phyloP scores from a whole-genome alignment of 2,113 vertebrate species.

The Lamprologus speciosus region DNA sequence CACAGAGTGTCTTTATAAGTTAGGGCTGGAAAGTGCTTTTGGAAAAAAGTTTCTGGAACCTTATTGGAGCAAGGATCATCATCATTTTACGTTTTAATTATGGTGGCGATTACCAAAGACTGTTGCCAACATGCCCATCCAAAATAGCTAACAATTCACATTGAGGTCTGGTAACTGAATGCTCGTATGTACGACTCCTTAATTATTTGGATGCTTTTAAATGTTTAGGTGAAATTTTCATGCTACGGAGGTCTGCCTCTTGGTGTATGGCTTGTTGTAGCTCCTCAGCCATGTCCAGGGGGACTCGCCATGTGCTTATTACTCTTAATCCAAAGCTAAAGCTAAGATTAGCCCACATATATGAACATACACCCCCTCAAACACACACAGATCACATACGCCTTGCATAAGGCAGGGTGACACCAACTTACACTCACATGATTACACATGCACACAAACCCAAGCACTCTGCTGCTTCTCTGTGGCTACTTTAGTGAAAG shows the following conservation, averaged over 20 bases:
- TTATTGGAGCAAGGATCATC: neutral
- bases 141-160: neutral
- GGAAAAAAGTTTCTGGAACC: neutral
- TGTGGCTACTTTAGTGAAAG: neutral
- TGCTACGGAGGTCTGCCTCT: neutral
- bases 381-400: conserved; percentile 13
- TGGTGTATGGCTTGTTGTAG: neutral
- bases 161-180: neutral
- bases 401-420: conserved; percentile 1
- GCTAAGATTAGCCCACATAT: conserved; percentile 69
- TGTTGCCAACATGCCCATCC: neutral
- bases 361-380: neutral
- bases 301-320: conserved; percentile 33
- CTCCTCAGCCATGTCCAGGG: neutral
- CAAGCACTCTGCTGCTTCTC: neutral
- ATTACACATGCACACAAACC: neutral
- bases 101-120: neutral
- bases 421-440: neutral
- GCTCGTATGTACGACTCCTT: neutral
- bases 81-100: neutral
- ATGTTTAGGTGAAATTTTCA: neutral
- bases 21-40: neutral
- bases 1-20: neutral
- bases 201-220: neutral
- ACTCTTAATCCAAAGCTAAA: conserved; percentile 61